A percentile compares a stretch with the other conserved stretches of the same genome.
These are phyloP conservation scores for Tineola bisselliella DNA, from an alignment of 2,888 invertebrate genomes.

Conservation along the genomic window DNA sequence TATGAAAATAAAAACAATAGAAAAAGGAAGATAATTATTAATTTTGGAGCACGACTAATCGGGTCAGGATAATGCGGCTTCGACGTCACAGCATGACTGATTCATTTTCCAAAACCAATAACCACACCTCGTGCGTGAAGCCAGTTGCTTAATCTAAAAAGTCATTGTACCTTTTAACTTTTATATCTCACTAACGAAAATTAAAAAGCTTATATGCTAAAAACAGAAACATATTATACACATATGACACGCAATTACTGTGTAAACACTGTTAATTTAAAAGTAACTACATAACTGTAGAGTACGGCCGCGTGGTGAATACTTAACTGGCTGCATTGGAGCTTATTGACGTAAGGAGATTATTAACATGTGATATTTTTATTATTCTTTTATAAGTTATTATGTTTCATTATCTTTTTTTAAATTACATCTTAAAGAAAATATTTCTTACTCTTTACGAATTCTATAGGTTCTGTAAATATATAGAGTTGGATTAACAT, in stretches of 20 bases:
- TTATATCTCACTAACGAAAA: background rate
- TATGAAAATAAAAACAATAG: background rate
- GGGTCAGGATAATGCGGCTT: slow-evolving; percentile 14
- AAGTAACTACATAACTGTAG: background rate
- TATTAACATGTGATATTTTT: background rate
- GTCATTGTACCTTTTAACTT: background rate
- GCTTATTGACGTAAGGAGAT: background rate
- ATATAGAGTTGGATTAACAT: too few species aligned
- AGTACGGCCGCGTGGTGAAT: too few species aligned
- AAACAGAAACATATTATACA: background rate
- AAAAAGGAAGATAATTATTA: background rate
- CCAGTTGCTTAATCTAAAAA: slow-evolving; percentile 1
- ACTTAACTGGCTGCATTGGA: background rate
- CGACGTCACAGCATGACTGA: slow-evolving; percentile 9
- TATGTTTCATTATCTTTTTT: too few species aligned
- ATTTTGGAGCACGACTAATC: background rate
- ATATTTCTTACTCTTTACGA: too few species aligned
- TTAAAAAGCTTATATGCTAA: background rate
- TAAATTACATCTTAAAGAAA: too few species aligned
- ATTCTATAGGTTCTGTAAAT: too few species aligned
- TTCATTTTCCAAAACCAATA: slow-evolving; percentile 25
- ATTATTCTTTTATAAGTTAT: background rate
- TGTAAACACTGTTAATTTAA: background rate
- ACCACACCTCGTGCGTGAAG: slow-evolving; percentile 25
- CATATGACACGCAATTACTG: background rate